These are phyloP conservation scores for Malurus leucopterus DNA, from an alignment of 2,797 vertebrate species.

Conservation along the genomic window DNA sequence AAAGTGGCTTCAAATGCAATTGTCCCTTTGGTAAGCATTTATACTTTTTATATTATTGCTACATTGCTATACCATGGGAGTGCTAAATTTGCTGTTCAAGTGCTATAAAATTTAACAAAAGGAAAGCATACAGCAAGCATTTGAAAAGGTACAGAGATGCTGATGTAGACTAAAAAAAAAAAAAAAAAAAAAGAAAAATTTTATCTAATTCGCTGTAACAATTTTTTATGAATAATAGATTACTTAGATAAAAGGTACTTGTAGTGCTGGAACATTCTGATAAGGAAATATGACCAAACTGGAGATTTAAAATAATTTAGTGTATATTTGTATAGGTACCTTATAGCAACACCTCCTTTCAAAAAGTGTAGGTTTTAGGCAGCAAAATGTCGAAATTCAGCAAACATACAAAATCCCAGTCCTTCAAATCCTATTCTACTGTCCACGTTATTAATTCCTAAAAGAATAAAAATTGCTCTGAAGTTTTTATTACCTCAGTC, in stretches of 20 bases:
- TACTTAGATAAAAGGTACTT: not conserved
- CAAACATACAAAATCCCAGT: not conserved
- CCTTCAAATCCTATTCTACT: not conserved
- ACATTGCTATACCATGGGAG: not conserved
- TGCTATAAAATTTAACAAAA: not conserved
- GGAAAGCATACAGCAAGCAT: too few species aligned
- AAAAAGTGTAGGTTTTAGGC: not conserved
- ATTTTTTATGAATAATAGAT: not conserved
- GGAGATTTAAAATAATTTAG: not conserved
- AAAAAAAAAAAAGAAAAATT: not conserved
- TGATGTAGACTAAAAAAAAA: not conserved
- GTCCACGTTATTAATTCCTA: not conserved
- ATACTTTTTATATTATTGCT: not conserved
- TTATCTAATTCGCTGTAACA: not conserved
- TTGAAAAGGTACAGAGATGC: not conserved
- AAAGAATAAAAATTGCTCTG: not conserved
- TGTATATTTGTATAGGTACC: not conserved
- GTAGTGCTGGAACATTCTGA: not conserved
- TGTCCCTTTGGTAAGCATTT: conserved; percentile 75
- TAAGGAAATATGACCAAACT: not conserved
- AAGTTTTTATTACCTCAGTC: not conserved
- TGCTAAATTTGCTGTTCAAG: not conserved
- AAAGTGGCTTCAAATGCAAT: conserved; percentile 77
- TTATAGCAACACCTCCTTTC: not conserved
- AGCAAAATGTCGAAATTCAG: not conserved